Evolutionary conservation across 2,113 vertebrate species (phyloP).

Genomic region (Gymnobelideus leadbeateri): DNA sequence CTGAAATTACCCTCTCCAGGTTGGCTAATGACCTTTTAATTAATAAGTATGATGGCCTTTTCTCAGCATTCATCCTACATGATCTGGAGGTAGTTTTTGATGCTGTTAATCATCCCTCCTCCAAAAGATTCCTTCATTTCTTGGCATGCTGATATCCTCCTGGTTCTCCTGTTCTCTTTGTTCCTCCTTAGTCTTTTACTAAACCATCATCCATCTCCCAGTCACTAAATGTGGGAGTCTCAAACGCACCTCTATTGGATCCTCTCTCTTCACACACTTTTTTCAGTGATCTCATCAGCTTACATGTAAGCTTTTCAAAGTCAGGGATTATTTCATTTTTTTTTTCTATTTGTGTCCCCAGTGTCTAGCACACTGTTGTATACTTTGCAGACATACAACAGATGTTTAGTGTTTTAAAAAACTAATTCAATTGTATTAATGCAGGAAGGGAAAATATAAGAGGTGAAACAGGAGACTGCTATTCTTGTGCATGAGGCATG

Average conservation of each 20-base stretch:
- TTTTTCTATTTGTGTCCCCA: not conserved
- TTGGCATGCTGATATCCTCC: not conserved
- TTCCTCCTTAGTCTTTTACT: not conserved
- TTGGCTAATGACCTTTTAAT: not conserved
- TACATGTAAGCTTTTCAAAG: not conserved
- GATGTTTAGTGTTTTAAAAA: not conserved
- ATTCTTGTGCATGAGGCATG: not conserved
- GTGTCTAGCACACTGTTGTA: not conserved
- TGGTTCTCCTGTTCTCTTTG: not conserved
- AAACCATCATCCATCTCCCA: not conserved
- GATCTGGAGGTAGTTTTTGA: too few species aligned
- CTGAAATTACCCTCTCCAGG: not conserved
- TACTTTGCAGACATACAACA: not conserved
- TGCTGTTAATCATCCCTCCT: not conserved
- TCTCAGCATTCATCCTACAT: not conserved
- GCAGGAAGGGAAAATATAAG: not conserved
- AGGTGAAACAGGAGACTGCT: not conserved
- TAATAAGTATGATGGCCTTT: not conserved
- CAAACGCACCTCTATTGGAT: not conserved
- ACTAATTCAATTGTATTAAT: not conserved
- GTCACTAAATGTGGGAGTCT: not conserved
- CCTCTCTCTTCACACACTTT: not conserved
- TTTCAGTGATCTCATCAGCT: not conserved
- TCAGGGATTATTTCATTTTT: not conserved
- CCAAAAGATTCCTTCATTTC: not conserved